These are phyloP conservation scores for Platyrinchus mystaceus DNA, from an alignment of 2,797 vertebrate species.

Conservation along the genomic window DNA sequence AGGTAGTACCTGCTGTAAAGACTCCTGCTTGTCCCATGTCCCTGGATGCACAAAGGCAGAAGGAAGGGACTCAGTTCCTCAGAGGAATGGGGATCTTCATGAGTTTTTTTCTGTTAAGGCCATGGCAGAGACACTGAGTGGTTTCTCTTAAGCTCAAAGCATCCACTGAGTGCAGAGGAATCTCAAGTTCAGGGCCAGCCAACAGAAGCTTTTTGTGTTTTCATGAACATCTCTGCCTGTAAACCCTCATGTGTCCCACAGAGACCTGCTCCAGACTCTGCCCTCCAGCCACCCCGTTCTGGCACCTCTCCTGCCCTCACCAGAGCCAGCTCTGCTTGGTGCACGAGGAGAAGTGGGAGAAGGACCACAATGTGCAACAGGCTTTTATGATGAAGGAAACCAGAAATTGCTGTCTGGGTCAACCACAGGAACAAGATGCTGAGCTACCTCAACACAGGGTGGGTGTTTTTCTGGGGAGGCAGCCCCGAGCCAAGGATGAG, in stretches of 20 bases:
- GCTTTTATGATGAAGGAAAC: not conserved
- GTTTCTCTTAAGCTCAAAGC: not conserved
- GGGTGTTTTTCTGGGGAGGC: not conserved
- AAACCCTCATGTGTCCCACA: not conserved
- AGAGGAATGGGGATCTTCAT: not conserved
- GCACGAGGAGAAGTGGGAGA: not conserved
- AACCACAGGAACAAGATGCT: not conserved
- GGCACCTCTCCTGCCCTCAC: not conserved
- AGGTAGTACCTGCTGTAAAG: not conserved
- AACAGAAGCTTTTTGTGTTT: not conserved
- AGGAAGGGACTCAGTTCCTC: not conserved
- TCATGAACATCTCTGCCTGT: not conserved
- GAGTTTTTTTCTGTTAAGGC: not conserved
- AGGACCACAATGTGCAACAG: too few relatives aligned
- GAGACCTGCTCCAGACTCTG: not conserved
- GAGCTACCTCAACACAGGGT: not conserved
- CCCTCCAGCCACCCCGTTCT: not conserved
- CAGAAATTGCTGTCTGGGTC: not conserved
- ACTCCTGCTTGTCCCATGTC: not conserved
- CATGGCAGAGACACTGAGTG: not conserved
- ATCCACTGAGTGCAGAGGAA: not conserved
- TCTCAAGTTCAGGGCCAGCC: not conserved
- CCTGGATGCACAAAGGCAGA: not conserved
- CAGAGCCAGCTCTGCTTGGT: not conserved
- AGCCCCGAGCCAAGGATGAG: not conserved